Percentiles rank a stretch among this genome's conserved stretches.
phyloP scores from a whole-genome alignment of 2,888 invertebrate genomes.

The Cynaeus angustus region DNA sequence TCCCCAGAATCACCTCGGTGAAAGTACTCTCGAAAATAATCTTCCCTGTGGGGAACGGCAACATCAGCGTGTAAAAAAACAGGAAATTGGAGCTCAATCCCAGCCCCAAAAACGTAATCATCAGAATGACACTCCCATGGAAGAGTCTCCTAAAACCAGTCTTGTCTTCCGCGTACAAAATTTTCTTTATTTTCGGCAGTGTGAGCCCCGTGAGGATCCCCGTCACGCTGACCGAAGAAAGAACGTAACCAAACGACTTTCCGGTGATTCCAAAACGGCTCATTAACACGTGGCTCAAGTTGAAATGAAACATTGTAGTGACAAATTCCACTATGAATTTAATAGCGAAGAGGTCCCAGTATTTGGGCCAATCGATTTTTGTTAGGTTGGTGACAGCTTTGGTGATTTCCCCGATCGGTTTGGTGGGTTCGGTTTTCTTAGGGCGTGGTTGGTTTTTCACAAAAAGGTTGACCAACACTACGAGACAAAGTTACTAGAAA shows the following conservation, averaged over 20 bases:
- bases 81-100: conserved; percentile 25
- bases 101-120: conserved; percentile 6
- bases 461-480: background rate
- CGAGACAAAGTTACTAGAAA: background rate
- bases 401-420: conserved; percentile 15
- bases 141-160: conserved; percentile 33
- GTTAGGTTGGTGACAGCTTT: conserved; percentile 12
- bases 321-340: conserved; percentile 44
- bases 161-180: conserved; percentile 24
- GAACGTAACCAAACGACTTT: conserved; percentile 36
- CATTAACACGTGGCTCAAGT: conserved; percentile 2
- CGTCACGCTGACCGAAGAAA: conserved; percentile 24
- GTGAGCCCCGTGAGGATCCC: conserved; percentile 20
- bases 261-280: conserved; percentile 25
- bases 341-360: conserved; percentile 42
- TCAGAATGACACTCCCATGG: conserved; percentile 30
- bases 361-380: conserved; percentile 44
- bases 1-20: conserved; percentile 38
- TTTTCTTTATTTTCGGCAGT: conserved; percentile 26
- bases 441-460: background rate
- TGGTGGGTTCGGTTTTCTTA: background rate
- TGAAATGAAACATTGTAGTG: conserved; percentile 34
- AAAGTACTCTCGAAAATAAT: conserved; percentile 32
- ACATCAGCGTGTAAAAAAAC: conserved; percentile 7
- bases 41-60: conserved; percentile 12